Conservation (phyloP, 2,888 invertebrate species). For the Tenthredo notha region DNA sequence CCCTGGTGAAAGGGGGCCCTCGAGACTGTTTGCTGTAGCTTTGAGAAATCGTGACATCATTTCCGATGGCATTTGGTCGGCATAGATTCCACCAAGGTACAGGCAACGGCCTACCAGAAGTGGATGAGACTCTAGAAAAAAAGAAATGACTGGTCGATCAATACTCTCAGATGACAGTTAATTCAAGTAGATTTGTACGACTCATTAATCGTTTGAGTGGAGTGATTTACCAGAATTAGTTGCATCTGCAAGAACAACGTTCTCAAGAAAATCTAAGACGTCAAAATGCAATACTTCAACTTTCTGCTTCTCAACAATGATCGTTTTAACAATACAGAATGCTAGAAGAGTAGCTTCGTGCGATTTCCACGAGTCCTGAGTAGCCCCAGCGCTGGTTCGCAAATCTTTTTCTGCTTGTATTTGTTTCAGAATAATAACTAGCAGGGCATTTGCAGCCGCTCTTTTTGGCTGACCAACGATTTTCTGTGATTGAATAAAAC, state of each 20-base stretch:
- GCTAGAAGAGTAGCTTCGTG: conserved; percentile 82
- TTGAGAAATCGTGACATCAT: conserved; percentile 74
- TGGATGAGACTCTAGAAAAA: conserved; percentile 67
- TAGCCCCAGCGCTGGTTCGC: conserved; percentile 72
- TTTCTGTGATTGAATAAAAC: not conserved
- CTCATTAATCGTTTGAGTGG: not conserved
- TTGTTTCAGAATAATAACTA: conserved; percentile 80
- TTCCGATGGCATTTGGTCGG: conserved; percentile 75
- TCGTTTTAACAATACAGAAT: conserved; percentile 79
- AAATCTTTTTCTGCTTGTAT: conserved; percentile 80
- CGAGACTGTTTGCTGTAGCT: conserved; percentile 78
- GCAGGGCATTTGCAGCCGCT: conserved; percentile 79
- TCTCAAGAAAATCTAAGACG: conserved; percentile 67
- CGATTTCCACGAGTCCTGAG: conserved; percentile 81
- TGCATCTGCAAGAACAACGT: conserved; percentile 77
- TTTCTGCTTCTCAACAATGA: conserved; percentile 68
- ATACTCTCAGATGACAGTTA: not conserved
- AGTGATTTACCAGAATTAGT: conserved; percentile 66
- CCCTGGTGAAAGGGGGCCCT: conserved; percentile 75
- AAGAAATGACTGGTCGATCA: not conserved
- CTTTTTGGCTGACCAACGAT: conserved; percentile 72
- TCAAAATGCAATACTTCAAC: conserved; percentile 53
- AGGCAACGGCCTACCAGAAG: conserved; percentile 79
- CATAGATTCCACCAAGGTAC: conserved; percentile 78
- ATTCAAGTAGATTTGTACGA: not conserved